Base-by-base conservation (phyloP, 2,888 invertebrate species). In the Lissocephala sabroskyi region DNA sequence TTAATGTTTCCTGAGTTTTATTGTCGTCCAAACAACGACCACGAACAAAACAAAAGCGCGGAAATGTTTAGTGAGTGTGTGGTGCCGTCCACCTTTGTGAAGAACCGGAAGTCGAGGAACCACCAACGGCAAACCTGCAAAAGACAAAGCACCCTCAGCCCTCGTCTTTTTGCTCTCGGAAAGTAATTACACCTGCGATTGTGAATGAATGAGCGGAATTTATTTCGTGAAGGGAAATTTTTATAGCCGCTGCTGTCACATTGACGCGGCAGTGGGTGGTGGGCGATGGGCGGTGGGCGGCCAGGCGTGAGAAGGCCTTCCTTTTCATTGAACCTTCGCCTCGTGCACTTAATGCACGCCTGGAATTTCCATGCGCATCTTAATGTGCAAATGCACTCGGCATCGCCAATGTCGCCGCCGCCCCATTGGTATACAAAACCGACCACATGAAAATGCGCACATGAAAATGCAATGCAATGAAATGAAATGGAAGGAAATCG, bases 1-100 rank as follows among this genome's bases (percentile, higher is more conserved):
- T 74, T 77, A 73, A 73, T 73, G 71, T 73, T 73, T 73, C 78
- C 71, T 73, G 71, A 71, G 59, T 77, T 73, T 73, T 73, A 77
- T 73, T 73, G 75, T 77, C 65, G 71, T 57, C 62, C 52, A 58
- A 64, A 60, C 54, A 47, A 57, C 64, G 74, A 75, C 75, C 77
- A 77, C 64, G 71, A 70, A 61, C 46, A 44, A 49, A 41, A 45
- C 54, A 56, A 65, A 55, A 35, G 41, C 57, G 54, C 57, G 65
- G 51, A 57, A 74, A 55, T 65, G 62, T 60, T 74, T 65, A 62
- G 70, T 43, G 55, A 7, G 13, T 50, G 55, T 58, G 41, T 52
- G 46, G 43, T 52, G 41, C 7, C 23, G n/a, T 23, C 7, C 23
- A 5, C 7, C 23, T 23, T 23, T 23, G 23, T 23, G 23, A 3